A percentile compares a stretch with the other conserved stretches of the same genome.
These are phyloP conservation scores for Chrysoperla carnea DNA, from an alignment of 1,140 invertebrate species.

Conservation along the genomic window DNA sequence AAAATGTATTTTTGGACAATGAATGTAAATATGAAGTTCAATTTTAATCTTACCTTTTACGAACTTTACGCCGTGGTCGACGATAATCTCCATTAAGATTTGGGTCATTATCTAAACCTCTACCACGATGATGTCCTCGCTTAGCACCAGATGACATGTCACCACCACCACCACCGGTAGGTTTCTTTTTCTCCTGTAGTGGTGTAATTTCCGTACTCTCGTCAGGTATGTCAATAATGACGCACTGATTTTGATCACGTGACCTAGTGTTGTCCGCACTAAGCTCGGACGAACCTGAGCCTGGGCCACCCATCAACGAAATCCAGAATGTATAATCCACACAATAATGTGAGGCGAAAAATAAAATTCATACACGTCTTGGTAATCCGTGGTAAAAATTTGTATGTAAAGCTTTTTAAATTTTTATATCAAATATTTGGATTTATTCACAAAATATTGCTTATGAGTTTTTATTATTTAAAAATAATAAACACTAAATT, in stretches of 20 bases:
- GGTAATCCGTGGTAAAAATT: too few species aligned
- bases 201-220: not conserved
- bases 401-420: too few species aligned
- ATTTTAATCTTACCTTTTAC: constrained; percentile 5
- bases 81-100: constrained; percentile 7
- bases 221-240: not conserved
- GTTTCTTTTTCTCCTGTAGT: too few species aligned
- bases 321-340: too few species aligned
- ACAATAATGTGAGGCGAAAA: too few species aligned
- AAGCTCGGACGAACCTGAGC: not conserved
- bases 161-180: not conserved
- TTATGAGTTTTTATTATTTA: too few species aligned
- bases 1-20: too few species aligned
- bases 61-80: constrained; percentile 2
- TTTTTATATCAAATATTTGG: too few species aligned
- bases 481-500: too few species aligned
- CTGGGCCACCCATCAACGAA: constrained; percentile 2
- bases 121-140: not conserved
- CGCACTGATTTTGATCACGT: not conserved
- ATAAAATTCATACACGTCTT: too few species aligned
- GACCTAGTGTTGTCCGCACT: not conserved
- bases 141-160: not conserved
- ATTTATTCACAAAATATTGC: too few species aligned
- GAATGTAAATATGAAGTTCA: too few species aligned
- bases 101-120: constrained; percentile 1